Percentiles rank a stretch among this genome's conserved stretches.
These are phyloP conservation scores for Alethe castanea DNA, from an alignment of 2,113 vertebrate species.

Conservation along the genomic window DNA sequence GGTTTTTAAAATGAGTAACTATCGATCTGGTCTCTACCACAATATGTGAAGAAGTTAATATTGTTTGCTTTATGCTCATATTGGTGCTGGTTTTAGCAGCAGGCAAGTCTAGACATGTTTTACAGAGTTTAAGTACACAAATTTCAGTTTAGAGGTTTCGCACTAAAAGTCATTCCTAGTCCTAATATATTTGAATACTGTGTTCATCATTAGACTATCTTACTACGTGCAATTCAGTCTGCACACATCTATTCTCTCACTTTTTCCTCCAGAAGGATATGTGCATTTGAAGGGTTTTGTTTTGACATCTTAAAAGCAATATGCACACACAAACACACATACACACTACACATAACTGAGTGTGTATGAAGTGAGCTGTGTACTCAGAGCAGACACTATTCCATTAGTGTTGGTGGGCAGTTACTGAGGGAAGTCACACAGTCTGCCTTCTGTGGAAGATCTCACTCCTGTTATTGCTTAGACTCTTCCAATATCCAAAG, in stretches of 20 bases:
- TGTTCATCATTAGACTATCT: not conserved
- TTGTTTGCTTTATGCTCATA: not conserved
- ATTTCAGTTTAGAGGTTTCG: slow-evolving; percentile 26
- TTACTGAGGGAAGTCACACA: not conserved
- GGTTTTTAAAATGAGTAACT: not conserved
- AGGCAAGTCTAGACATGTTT: not conserved
- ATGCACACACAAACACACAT: not conserved
- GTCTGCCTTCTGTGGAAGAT: not conserved
- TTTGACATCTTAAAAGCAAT: not conserved
- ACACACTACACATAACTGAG: too few relatives aligned
- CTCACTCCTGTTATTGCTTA: not conserved
- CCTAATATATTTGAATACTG: not conserved
- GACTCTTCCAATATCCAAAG: not conserved
- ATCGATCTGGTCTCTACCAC: not conserved
- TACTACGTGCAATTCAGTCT: not conserved
- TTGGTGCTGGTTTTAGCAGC: not conserved
- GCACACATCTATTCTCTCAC: not conserved
- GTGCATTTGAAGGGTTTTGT: not conserved
- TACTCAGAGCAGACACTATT: not conserved
- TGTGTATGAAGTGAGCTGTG: not conserved
- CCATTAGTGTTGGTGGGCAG: not conserved
- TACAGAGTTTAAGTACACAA: slow-evolving; percentile 22
- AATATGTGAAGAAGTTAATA: not conserved
- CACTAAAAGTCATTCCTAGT: not conserved
- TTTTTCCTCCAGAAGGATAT: not conserved